phyloP scores from a whole-genome alignment of 2,113 vertebrate species.

The Triplophysa dalaica region DNA sequence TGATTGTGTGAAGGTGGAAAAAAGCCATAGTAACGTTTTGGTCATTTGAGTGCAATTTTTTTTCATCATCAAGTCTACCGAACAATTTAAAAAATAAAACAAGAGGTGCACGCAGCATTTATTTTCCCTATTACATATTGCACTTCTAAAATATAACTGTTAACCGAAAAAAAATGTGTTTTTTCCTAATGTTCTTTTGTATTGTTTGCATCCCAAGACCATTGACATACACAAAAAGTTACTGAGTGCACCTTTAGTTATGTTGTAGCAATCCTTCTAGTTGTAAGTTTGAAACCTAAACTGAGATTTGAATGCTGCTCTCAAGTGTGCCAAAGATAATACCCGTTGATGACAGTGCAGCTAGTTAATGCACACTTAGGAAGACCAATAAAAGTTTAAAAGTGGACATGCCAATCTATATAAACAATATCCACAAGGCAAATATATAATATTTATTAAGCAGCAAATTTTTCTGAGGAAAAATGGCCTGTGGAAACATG shows the following conservation, averaged over 20 bases:
- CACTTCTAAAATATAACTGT: too few relatives aligned
- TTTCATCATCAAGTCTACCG: background rate
- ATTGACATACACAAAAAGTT: background rate
- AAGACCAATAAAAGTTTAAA: conserved; percentile 56
- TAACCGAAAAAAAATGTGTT: too few relatives aligned
- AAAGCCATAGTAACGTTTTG: conserved; percentile 85
- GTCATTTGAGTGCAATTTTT: conserved; percentile 70
- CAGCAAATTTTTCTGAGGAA: conserved; percentile 16
- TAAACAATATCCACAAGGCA: background rate
- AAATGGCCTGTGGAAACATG: conserved; percentile 13
- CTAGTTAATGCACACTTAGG: conserved; percentile 28
- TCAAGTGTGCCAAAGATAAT: conserved; percentile 50
- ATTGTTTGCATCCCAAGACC: too few relatives aligned
- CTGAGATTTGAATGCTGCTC: conserved; percentile 39
- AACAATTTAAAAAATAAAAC: background rate
- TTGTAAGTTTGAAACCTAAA: conserved; percentile 6
- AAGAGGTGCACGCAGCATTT: background rate
- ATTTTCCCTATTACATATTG: too few relatives aligned
- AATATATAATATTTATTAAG: conserved; percentile 18
- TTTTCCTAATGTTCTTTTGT: too few relatives aligned
- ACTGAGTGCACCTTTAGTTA: background rate
- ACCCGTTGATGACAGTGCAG: conserved; percentile 50
- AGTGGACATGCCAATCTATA: background rate
- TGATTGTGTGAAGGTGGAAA: conserved; percentile 84
- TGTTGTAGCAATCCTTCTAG: conserved; percentile 39